Percentiles rank a stretch among this genome's conserved stretches.
phyloP scores from a whole-genome alignment of 2,113 vertebrate species.

The Grallaria varia region DNA sequence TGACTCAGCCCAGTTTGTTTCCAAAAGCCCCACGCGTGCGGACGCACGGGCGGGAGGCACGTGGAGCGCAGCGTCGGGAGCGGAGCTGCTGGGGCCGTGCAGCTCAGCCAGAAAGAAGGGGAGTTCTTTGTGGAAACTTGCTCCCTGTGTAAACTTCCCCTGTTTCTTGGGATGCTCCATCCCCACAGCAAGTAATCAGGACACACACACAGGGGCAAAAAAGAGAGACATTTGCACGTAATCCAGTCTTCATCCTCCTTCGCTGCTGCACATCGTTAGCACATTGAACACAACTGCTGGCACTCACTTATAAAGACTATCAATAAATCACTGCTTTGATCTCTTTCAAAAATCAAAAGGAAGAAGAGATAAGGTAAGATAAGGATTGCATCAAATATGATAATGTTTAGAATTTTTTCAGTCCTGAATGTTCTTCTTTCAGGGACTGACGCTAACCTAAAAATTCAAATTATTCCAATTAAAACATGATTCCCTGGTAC shows the following conservation, averaged over 20 bases:
- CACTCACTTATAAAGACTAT: background rate
- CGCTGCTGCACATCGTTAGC: background rate
- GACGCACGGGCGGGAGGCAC: background rate
- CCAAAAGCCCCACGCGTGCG: background rate
- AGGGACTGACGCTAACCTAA: background rate
- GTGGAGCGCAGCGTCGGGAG: background rate
- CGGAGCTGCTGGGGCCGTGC: background rate
- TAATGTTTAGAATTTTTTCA: background rate
- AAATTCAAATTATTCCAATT: background rate
- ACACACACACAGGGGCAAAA: background rate
- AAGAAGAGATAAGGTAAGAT: background rate
- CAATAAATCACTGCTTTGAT: background rate
- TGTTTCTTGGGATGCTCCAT: background rate
- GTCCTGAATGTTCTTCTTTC: background rate
- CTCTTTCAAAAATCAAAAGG: background rate
- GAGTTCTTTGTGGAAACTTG: background rate
- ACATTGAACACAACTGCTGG: background rate
- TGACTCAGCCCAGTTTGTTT: slow-evolving; percentile 23
- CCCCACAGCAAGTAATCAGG: background rate
- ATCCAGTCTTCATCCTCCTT: background rate
- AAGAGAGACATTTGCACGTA: background rate
- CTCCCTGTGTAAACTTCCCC: background rate
- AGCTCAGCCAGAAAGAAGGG: background rate
- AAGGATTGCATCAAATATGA: background rate
- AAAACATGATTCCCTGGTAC: background rate